Evolutionary conservation across 1,140 invertebrate species (phyloP).

Genomic region (Ceratoteleas bidentatus): DNA sequence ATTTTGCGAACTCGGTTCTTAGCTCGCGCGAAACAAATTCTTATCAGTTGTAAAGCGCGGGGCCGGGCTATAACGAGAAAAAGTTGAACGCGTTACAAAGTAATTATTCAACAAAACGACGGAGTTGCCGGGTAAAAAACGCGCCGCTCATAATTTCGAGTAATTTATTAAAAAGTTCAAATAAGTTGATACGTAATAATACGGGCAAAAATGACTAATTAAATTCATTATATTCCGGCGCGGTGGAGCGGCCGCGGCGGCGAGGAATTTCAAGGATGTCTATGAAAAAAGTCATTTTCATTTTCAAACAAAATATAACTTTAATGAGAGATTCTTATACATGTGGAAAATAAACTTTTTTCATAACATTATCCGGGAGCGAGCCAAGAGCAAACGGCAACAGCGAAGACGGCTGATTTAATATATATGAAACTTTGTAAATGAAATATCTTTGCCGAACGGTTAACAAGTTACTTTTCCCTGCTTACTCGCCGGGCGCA

Average conservation of each 20-base stretch:
- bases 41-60: conserved; percentile 60
- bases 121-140: conserved; percentile 54
- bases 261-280: conserved; percentile 57
- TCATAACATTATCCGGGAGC: conserved; percentile 53
- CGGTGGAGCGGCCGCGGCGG: conserved; percentile 24
- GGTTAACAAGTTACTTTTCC: conserved; percentile 36
- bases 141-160: conserved; percentile 55
- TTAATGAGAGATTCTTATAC: conserved; percentile 64
- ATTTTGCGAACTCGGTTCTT: conserved; percentile 56
- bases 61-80: conserved; percentile 49
- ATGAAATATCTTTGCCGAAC: conserved; percentile 50
- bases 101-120: conserved; percentile 62
- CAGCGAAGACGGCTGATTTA: conserved; percentile 39
- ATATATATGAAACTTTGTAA: conserved; percentile 59
- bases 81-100: conserved; percentile 62
- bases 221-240: conserved; percentile 62
- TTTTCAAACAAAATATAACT: conserved; percentile 66
- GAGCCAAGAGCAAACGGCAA: conserved; percentile 24
- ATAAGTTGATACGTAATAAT: conserved; percentile 67
- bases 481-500: conserved; percentile 16
- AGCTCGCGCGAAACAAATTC: conserved; percentile 53
- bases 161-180: conserved; percentile 65
- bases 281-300: conserved; percentile 60
- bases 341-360: conserved; percentile 65
- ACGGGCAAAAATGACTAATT: conserved; percentile 65